Conservation (phyloP, 2,113 vertebrate genomes). For the Chaenocephalus aceratus region DNA sequence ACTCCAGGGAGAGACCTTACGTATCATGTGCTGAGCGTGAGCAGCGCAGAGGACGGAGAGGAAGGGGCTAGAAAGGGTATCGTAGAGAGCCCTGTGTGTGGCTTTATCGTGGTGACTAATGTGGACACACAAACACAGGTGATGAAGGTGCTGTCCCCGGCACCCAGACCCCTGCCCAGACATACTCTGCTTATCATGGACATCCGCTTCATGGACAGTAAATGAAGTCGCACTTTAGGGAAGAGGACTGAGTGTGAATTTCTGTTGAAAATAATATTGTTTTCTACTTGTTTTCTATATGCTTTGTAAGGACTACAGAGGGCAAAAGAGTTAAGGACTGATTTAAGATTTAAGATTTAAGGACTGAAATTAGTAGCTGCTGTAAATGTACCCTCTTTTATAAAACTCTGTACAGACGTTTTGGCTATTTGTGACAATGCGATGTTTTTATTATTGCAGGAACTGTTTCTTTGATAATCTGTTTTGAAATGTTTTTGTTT, state of each 20-base stretch:
- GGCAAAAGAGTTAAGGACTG: neutral
- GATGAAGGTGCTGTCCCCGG: conserved; percentile 94
- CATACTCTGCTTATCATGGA: conserved; percentile 98
- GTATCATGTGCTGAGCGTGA: conserved; percentile 96
- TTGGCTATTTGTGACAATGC: neutral
- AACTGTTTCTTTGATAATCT: conserved; percentile 24
- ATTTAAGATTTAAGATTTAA: neutral
- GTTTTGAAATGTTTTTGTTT: conserved; percentile 21
- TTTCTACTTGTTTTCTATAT: conserved; percentile 5
- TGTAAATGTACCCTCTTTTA: conserved; percentile 38
- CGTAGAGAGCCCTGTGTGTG: conserved; percentile 93
- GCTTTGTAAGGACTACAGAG: neutral
- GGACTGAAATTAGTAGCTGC: neutral
- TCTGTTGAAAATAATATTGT: neutral
- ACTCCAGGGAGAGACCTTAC: conserved; percentile 96
- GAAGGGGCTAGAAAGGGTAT: conserved; percentile 82
- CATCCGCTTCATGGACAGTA: conserved; percentile 98
- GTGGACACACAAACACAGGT: conserved; percentile 94
- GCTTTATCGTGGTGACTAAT: conserved; percentile 95
- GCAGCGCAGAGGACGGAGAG: conserved; percentile 89
- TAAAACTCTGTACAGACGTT: conserved; percentile 30
- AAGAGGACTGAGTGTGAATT: neutral
- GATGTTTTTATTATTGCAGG: conserved; percentile 42
- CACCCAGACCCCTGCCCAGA: conserved; percentile 93
- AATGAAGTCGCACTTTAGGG: conserved; percentile 40